Evolutionary conservation across 2,888 invertebrate species (phyloP), one percentile per base, ranked within the genome.

Genomic region (Acanthopleura granulata): DNA sequence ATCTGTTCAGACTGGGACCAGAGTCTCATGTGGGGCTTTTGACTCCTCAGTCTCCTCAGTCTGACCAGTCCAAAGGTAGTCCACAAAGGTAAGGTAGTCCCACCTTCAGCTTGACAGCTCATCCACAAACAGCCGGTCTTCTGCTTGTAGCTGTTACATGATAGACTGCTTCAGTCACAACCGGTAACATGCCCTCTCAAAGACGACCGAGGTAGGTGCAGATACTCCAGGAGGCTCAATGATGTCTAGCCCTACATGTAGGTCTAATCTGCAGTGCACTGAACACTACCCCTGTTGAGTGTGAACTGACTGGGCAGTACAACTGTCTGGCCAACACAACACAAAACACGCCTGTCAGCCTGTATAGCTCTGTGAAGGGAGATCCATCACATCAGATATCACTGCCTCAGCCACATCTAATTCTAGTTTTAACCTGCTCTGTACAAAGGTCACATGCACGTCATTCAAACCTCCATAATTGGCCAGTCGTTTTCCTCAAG

Each of bases 401-500:
- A 40, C 40, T 40, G 9, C 40, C 40, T 40, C 57, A 66, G 22
- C 25, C 29, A 3, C 16, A 1, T 66, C 66, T 66, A 66, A 66
- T 27, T 66, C 66, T 66, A 66, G 66, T 27, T 14, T 66, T 22
- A 66, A 66, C 66, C 66, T 66, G 25, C 22, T 66, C 29, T 22
- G 29, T 27, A 22, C 66, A 66, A 27, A 27, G 66, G 66, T 66
- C 66, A 66, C 66, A 27, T 16, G 66, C 14, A 66, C 66, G 66
- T 66, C 66, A 66, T 66, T 66, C 66, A 66, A 66, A 66, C 66
- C 22, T 27, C 66, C 66, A 66, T 66, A 66, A 66, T 66, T 66
- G 66, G 66, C 66, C 66, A 66, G 66, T 66, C 29, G 66, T 27
- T 66, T 66, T 66, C 66, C 40, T 27, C 66, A 27, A 66, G 66